Conservation (phyloP, 2,888 invertebrate species). For the Mactromeris polynyma region DNA sequence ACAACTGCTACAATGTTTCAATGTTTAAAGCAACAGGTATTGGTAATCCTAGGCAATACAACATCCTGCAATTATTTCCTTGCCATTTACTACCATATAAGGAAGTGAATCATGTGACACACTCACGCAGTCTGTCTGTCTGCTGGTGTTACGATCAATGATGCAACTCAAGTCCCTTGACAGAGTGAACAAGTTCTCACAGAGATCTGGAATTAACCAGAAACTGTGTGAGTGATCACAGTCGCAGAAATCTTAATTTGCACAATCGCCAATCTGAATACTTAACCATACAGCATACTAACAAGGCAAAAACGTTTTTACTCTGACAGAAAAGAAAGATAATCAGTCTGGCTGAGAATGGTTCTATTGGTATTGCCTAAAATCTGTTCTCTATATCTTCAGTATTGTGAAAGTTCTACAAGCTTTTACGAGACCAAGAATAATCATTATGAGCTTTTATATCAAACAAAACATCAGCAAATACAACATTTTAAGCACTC, state of each 20-base stretch:
- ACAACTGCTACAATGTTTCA: background rate
- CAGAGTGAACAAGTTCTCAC: too few relatives aligned
- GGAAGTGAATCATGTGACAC: background rate
- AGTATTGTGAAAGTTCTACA: too few relatives aligned
- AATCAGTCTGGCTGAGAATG: too few relatives aligned
- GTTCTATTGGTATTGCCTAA: too few relatives aligned
- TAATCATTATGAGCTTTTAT: background rate
- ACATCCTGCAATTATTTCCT: background rate
- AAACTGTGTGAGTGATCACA: too few relatives aligned
- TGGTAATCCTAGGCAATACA: background rate
- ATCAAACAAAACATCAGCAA: background rate
- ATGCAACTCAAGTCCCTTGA: background rate
- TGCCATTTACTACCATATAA: background rate
- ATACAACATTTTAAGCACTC: background rate
- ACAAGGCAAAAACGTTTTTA: too few relatives aligned
- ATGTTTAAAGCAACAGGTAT: background rate
- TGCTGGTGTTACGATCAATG: background rate
- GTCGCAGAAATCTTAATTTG: too few relatives aligned
- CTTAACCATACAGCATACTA: too few relatives aligned
- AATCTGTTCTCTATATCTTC: too few relatives aligned
- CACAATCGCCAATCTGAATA: too few relatives aligned
- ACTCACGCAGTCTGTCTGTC: background rate
- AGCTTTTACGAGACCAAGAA: background rate
- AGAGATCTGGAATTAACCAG: too few relatives aligned
- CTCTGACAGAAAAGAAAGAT: too few relatives aligned